Percentiles rank a stretch among this genome's conserved stretches.
Evolutionary conservation across 2,888 invertebrate species (phyloP).

Genomic region (Auanema freiburgensis): DNA sequence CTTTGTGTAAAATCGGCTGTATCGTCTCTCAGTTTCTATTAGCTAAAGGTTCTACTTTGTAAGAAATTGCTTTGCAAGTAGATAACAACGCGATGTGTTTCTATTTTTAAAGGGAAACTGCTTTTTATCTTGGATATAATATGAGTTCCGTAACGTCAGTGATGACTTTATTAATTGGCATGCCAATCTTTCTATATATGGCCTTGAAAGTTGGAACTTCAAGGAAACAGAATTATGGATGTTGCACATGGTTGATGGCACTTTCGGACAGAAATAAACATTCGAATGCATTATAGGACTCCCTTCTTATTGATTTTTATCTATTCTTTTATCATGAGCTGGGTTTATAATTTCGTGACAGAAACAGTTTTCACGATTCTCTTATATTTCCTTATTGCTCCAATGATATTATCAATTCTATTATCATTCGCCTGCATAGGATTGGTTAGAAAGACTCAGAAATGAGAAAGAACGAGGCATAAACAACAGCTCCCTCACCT

Average conservation of each 20-base stretch:
- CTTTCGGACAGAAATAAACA: not conserved
- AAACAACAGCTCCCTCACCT: not conserved
- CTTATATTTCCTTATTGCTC: not conserved
- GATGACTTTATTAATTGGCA: constrained; percentile 24
- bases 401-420: not conserved
- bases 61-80: not conserved
- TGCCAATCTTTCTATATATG: constrained; percentile 34
- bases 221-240: constrained; percentile 28
- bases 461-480: not conserved
- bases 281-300: constrained; percentile 18
- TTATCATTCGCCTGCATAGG: not conserved
- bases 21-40: not conserved
- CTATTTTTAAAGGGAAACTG: not conserved
- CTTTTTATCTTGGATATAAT: not conserved
- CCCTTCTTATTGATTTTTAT: constrained; percentile 26
- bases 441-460: not conserved
- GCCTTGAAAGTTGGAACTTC: constrained; percentile 28
- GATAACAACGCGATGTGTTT: not conserved
- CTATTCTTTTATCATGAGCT: constrained; percentile 24
- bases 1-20: not conserved
- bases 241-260: constrained; percentile 27
- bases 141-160: constrained; percentile 21
- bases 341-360: constrained; percentile 9
- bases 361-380: not conserved
- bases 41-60: not conserved